These are phyloP conservation scores for Arbacia lixula DNA, from an alignment of 53 echinoderm and acorn worm genomes.

Conservation along the genomic window DNA sequence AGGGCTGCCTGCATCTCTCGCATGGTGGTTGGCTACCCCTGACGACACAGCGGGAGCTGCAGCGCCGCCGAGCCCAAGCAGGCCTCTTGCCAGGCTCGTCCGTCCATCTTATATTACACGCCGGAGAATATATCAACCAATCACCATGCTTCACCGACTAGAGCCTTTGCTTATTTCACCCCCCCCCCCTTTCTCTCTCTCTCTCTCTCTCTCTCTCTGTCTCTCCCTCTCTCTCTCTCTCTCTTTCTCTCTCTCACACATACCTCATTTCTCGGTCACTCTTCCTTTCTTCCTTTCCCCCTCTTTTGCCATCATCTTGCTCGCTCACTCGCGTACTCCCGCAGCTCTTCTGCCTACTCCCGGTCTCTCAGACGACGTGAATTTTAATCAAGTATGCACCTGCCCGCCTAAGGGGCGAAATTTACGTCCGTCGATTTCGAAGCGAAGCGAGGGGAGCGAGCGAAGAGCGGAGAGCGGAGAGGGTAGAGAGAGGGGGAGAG, in stretches of 20 bases:
- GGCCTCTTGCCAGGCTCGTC: neutral
- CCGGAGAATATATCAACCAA: slow-evolving; percentile 31
- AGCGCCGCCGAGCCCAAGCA: neutral
- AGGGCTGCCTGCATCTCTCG: neutral
- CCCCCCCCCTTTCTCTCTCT: neutral
- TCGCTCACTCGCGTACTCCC: too few species aligned
- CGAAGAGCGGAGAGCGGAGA: slow-evolving; percentile 1
- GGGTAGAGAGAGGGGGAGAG: slow-evolving; percentile 18
- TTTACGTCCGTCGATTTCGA: slow-evolving; percentile 52
- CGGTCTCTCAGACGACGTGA: slow-evolving; percentile 37
- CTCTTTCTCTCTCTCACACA: neutral
- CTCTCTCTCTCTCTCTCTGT: neutral
- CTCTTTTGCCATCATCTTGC: neutral
- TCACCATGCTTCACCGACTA: slow-evolving; percentile 24
- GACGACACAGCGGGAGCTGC: neutral
- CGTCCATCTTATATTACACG: slow-evolving; percentile 34
- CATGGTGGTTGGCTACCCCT: neutral
- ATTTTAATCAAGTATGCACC: slow-evolving; percentile 63
- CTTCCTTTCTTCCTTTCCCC: neutral
- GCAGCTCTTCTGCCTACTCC: neutral
- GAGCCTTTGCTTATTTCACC: neutral
- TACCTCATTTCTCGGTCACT: neutral
- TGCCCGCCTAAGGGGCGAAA: slow-evolving; percentile 54
- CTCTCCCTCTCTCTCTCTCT: slow-evolving; percentile 12
- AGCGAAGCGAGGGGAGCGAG: slow-evolving; percentile 11